phyloP scores from a whole-genome alignment of 1,140 invertebrate species.

The Drosophila saltans region DNA sequence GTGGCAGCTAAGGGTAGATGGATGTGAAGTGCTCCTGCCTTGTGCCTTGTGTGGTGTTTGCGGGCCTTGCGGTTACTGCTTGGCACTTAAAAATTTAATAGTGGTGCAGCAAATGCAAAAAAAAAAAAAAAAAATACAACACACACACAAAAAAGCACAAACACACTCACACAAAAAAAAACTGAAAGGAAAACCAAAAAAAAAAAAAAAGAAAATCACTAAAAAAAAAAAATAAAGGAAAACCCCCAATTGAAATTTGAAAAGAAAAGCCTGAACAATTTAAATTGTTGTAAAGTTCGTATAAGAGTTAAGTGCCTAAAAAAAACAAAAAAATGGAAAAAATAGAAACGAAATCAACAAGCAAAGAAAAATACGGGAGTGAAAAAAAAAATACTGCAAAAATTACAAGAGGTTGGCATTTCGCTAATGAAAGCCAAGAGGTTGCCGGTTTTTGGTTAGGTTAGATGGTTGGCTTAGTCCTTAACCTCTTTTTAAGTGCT shows the following conservation, averaged over 20 bases:
- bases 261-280: conserved; percentile 10
- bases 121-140: conserved; percentile 16
- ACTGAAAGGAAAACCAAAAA: neutral
- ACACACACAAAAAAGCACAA: neutral
- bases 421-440: conserved; percentile 27
- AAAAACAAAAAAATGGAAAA: conserved; percentile 25
- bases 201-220: neutral
- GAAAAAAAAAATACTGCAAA: conserved; percentile 1
- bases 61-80: conserved; percentile 67
- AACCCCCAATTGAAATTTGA: conserved; percentile 1
- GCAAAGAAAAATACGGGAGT: conserved; percentile 54
- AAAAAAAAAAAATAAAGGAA: neutral
- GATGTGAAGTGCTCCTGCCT: neutral
- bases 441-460: conserved; percentile 1
- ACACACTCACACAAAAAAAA: conserved; percentile 18
- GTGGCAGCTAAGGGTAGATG: neutral
- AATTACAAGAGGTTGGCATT: conserved; percentile 25
- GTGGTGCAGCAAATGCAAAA: conserved; percentile 56
- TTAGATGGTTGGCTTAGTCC: conserved; percentile 12
- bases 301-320: conserved; percentile 9
- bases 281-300: conserved; percentile 8
- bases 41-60: conserved; percentile 70
- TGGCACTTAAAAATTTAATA: conserved; percentile 80
- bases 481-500: conserved; percentile 18
- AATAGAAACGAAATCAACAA: conserved; percentile 40